Evolutionary conservation across 1,140 invertebrate species (phyloP).

Genomic region (Microplitis mediator): DNA sequence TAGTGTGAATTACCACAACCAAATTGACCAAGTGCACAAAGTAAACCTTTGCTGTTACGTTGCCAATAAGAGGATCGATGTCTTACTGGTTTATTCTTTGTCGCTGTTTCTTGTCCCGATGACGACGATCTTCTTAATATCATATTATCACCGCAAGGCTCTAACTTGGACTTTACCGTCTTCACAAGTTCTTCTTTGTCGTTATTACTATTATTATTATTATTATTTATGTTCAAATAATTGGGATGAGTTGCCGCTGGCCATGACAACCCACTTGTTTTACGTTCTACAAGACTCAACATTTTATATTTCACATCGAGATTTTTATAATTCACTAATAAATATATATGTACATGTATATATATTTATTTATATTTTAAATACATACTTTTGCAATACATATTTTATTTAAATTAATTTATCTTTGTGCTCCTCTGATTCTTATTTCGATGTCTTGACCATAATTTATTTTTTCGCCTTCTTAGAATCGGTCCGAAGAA

Average conservation of each 20-base stretch:
- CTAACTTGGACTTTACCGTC: background rate
- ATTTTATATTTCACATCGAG: conserved; percentile 38
- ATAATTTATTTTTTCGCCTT: background rate
- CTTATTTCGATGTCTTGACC: background rate
- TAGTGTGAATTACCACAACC: conserved; percentile 47
- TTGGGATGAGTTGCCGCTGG: conserved; percentile 37
- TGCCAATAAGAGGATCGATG: conserved; percentile 37
- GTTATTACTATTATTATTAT: too few species aligned
- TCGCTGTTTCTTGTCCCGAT: conserved; percentile 15
- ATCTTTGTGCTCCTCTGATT: too few species aligned
- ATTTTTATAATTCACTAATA: background rate
- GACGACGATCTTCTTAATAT: conserved; percentile 10
- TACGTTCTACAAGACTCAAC: conserved; percentile 49
- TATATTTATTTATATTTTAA: background rate
- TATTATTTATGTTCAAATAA: conserved; percentile 35
- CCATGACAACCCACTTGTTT: conserved; percentile 50
- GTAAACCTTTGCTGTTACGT: conserved; percentile 43
- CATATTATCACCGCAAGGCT: conserved; percentile 11
- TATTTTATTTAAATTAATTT: too few species aligned
- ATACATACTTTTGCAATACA: too few species aligned
- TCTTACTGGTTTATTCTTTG: background rate
- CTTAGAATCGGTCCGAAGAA: background rate
- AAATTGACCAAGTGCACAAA: conserved; percentile 51
- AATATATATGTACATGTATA: background rate
- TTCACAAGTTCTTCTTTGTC: too few species aligned